Percentiles rank a stretch among this genome's conserved stretches.
phyloP scores from a whole-genome alignment of 1,140 invertebrate genomes.

The Copidosoma floridanum region DNA sequence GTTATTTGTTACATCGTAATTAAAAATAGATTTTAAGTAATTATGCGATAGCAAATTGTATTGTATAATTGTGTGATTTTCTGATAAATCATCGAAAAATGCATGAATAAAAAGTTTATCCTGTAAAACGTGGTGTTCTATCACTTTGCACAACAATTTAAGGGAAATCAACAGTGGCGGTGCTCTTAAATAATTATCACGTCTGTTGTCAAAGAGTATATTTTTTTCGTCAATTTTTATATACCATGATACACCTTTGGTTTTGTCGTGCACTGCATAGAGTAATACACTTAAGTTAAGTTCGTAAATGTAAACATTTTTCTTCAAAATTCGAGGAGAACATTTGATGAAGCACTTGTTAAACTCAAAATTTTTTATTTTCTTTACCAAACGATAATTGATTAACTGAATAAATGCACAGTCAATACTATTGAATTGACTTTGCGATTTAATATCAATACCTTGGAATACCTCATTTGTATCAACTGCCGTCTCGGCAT shows the following conservation, averaged over 20 bases:
- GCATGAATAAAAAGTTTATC: not conserved
- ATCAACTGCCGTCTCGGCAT: not conserved
- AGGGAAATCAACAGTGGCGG: not conserved
- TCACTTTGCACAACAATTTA: not conserved
- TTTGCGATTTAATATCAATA: not conserved
- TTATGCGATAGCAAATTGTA: not conserved
- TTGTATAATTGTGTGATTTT: not conserved
- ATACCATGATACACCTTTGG: not conserved
- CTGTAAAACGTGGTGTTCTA: not conserved
- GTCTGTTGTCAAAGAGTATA: not conserved
- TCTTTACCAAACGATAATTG: too few species aligned
- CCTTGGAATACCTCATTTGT: not conserved
- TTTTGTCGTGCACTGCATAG: too few species aligned
- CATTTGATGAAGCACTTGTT: not conserved
- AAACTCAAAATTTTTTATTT: not conserved
- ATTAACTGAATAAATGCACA: too few species aligned
- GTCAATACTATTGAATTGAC: too few species aligned
- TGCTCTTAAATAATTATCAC: not conserved
- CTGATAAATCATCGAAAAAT: too few species aligned
- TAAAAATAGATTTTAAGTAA: not conserved
- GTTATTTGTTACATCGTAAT: constrained; percentile 2
- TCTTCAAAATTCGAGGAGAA: not conserved
- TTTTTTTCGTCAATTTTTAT: not conserved
- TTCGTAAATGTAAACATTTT: constrained; percentile 4
- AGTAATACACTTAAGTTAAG: too few species aligned